A percentile compares a stretch with the other conserved stretches of the same genome.
These are phyloP conservation scores for Spermophilus dauricus DNA, from an alignment of 2,113 vertebrate species.

Conservation along the genomic window DNA sequence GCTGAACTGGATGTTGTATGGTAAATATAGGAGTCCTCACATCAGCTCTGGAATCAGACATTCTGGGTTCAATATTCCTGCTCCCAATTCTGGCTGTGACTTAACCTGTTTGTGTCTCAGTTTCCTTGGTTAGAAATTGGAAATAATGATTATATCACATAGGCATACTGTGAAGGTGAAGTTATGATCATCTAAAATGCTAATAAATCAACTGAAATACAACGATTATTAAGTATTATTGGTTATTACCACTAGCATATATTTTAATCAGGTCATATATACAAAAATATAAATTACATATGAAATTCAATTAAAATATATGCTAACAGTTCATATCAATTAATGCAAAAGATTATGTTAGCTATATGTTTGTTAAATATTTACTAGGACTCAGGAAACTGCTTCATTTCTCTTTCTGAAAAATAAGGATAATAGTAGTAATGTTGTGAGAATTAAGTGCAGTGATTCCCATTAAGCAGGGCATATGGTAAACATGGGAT, in stretches of 20 bases:
- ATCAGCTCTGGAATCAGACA: neutral
- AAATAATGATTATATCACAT: neutral
- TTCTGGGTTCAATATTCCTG: neutral
- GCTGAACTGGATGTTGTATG: neutral
- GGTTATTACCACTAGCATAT: neutral
- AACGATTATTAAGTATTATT: neutral
- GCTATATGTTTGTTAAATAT: neutral
- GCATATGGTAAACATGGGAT: neutral
- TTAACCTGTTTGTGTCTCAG: neutral
- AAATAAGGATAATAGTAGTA: neutral
- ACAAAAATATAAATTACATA: neutral
- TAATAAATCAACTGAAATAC: neutral
- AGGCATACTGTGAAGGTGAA: neutral
- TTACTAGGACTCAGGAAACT: neutral
- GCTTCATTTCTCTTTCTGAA: neutral
- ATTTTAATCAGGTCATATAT: neutral
- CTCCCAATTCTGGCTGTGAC: neutral
- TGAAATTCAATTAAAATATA: neutral
- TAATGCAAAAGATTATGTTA: neutral
- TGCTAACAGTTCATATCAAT: neutral
- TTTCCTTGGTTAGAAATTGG: neutral
- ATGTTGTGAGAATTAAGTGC: neutral
- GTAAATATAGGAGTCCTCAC: neutral
- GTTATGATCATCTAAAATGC: neutral
- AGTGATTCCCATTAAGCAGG: neutral